Evolutionary conservation across 2,113 vertebrate genomes (phyloP).

Genomic region (Cavia aperea): DNA sequence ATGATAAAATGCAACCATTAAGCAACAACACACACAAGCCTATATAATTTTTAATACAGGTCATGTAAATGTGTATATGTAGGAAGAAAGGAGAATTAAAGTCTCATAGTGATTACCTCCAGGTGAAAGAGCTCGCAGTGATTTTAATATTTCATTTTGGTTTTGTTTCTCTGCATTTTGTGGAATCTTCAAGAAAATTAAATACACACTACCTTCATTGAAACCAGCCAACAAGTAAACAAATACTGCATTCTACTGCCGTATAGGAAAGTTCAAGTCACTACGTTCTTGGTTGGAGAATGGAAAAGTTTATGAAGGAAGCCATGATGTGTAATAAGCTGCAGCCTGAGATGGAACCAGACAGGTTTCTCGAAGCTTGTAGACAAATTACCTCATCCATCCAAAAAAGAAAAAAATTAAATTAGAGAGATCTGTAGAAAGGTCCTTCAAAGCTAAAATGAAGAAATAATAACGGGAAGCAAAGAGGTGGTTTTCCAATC

Average conservation of each 20-base stretch:
- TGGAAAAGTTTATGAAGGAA: slow-evolving; percentile 61
- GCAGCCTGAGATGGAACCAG: slow-evolving; percentile 21
- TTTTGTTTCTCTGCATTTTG: not conserved
- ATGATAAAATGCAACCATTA: not conserved
- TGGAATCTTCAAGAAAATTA: not conserved
- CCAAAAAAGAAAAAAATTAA: not conserved
- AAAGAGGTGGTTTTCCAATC: slow-evolving; percentile 3
- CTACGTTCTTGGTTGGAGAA: not conserved
- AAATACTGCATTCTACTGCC: not conserved
- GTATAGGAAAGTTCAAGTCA: slow-evolving; percentile 34
- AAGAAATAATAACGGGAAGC: slow-evolving; percentile 21
- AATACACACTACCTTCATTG: not conserved
- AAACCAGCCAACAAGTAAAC: not conserved
- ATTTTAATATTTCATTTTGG: not conserved
- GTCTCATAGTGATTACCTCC: not conserved
- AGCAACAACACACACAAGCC: not conserved
- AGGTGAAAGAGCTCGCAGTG: not conserved
- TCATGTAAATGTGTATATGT: not conserved
- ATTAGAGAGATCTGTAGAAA: slow-evolving; percentile 30
- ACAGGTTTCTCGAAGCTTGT: slow-evolving; percentile 54
- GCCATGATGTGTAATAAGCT: slow-evolving; percentile 57
- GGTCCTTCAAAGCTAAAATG: slow-evolving; percentile 28
- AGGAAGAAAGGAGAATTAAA: not conserved
- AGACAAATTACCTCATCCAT: slow-evolving; percentile 50
- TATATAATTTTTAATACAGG: not conserved